Base-by-base conservation (phyloP, 1,140 invertebrate species). In the Heterodera carotae region DNA sequence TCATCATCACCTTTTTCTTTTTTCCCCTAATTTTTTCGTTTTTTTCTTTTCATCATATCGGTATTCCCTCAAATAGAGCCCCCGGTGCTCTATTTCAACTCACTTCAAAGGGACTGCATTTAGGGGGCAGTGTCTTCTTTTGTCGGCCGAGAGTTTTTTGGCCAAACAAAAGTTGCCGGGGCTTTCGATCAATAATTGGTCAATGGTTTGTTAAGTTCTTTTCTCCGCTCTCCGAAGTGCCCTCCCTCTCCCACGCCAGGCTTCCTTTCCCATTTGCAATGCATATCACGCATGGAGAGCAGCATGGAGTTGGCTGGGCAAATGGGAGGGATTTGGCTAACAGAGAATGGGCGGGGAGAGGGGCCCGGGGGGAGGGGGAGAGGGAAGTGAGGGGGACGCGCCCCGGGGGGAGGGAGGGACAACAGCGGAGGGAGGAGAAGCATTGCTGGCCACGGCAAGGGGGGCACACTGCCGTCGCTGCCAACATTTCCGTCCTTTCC, bases 251-350 rank as follows among this genome's bases (percentile, higher is more conserved):
- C 39, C 12, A 6, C n/a, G n/a, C n/a, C n/a, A n/a, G n/a, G n/a
- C 48, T 22, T 53, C 48, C 48, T 22, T 53, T 53, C 18, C 48
- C 48, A 53, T 53, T 53, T 53, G 6, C 48, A 53, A 53, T 53
- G 48, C 48, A 53, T 53, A 53, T 53, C 48, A 53, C 48, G 48
- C n/a, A n/a, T n/a, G n/a, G n/a, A n/a, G n/a, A n/a, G n/a, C 39
- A 43, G 39, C 48, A 53, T 53, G 48, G 48, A 53, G 15, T 53
- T 53, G 48, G 48, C 12, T 22, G 2, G 48, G 48, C 4, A 10
- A 12, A 12, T 6, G 39, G 39, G 39, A 12, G 39, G 39, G 39
- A 39, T 12, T 39, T 39, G 39, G 39, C 39, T 12, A 39, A 39
- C n/a, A n/a, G n/a, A n/a, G n/a, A n/a, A n/a, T n/a, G n/a, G n/a